Percentiles rank a stretch among this genome's conserved stretches.
These are phyloP conservation scores for Gandaritis pyraliata DNA, from an alignment of 2,888 invertebrate species.

Conservation along the genomic window DNA sequence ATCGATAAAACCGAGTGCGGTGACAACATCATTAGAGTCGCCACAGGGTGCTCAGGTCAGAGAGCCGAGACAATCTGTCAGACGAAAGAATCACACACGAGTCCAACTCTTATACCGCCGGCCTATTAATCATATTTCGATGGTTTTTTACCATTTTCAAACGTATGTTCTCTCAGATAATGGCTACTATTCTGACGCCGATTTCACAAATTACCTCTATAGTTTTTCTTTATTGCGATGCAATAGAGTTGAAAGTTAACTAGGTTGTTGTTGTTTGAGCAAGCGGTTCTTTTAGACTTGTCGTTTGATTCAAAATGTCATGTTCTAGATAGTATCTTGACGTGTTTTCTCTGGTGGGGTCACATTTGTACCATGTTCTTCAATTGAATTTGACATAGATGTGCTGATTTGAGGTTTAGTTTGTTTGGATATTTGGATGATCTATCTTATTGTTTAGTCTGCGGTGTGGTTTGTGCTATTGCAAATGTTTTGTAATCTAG, in stretches of 20 bases:
- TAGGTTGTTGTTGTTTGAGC: conserved; percentile 31
- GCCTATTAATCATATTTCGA: conserved; percentile 83
- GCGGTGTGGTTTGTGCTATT: conserved; percentile 38
- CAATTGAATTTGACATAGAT: conserved; percentile 79
- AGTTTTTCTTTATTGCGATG: conserved; percentile 35
- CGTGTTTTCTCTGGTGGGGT: conserved; percentile 78
- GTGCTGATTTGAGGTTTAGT: conserved; percentile 49
- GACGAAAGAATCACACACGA: conserved; percentile 82
- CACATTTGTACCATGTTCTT: conserved; percentile 72
- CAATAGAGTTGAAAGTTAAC: conserved; percentile 42
- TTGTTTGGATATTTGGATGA: conserved; percentile 64
- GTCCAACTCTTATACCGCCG: conserved; percentile 67
- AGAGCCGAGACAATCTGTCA: conserved; percentile 84
- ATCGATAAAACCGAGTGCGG: conserved; percentile 55
- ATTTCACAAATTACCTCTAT: conserved; percentile 52
- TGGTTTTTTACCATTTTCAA: conserved; percentile 77
- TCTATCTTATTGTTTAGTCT: conserved; percentile 60
- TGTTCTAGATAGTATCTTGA: conserved; percentile 79
- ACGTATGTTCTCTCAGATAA: conserved; percentile 79
- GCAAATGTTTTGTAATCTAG: conserved; percentile 47
- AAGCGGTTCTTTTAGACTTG: conserved; percentile 71
- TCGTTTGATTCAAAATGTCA: conserved; percentile 80
- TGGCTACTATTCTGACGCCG: conserved; percentile 74
- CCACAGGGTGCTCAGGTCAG: conserved; percentile 80
- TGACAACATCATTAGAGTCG: conserved; percentile 74